Conservation (phyloP, 2,113 vertebrate genomes). For the Pseudonaja textilis region DNA sequence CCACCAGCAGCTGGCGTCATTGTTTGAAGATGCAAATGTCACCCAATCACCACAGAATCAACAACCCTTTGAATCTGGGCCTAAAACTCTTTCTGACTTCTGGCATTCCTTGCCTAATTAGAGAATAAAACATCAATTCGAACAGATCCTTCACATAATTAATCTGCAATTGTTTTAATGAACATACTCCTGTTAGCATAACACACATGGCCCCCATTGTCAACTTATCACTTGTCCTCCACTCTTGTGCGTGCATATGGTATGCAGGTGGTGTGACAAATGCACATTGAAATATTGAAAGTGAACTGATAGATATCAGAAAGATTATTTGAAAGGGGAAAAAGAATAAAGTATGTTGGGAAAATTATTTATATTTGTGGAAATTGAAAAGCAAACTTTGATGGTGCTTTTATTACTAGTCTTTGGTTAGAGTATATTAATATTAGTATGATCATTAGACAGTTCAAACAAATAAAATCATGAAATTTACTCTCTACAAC, state of each 20-base stretch:
- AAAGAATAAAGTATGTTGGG: too few species aligned
- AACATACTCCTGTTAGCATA: neutral
- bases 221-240: constrained; percentile 9
- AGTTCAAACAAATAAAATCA: neutral
- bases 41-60: neutral
- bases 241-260: neutral
- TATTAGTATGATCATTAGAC: neutral
- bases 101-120: constrained; percentile 1
- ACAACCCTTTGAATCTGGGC: constrained; percentile 17
- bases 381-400: neutral
- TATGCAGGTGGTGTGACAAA: neutral
- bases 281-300: neutral
- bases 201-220: neutral
- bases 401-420: neutral
- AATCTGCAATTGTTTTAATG: constrained; percentile 16
- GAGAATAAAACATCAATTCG: constrained; percentile 10
- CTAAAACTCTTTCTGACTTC: constrained; percentile 11
- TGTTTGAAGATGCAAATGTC: neutral
- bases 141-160: neutral
- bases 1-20: constrained; percentile 12
- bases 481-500: neutral
- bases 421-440: neutral
- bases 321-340: neutral
- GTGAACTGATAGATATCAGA: neutral
- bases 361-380: neutral